Evolutionary conservation across 2,113 vertebrate genomes (phyloP).

Genomic region (Arizona elegans): DNA sequence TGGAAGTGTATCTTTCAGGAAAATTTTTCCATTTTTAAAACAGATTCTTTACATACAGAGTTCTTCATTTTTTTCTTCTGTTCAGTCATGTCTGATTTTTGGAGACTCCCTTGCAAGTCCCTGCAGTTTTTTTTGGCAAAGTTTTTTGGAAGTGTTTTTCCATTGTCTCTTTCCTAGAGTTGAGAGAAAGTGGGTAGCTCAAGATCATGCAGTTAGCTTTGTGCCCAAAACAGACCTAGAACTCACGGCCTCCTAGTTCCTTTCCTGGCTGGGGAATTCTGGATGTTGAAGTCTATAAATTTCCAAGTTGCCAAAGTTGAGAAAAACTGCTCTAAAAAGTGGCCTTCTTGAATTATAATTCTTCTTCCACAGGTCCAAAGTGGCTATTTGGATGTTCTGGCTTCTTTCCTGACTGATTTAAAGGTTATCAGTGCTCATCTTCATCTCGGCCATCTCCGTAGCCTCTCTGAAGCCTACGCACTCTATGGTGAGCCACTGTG

Average conservation of each 20-base stretch:
- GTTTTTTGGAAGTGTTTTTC: not conserved
- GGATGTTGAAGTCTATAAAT: not conserved
- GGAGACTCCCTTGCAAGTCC: not conserved
- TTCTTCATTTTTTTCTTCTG: not conserved
- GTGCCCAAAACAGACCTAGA: not conserved
- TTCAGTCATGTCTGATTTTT: not conserved
- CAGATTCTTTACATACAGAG: not conserved
- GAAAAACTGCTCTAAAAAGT: too few species aligned
- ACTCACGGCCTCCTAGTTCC: not conserved
- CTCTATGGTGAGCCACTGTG: slow-evolving; percentile 66
- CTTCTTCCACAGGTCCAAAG: slow-evolving; percentile 67
- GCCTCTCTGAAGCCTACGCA: slow-evolving; percentile 72
- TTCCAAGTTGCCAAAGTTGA: not conserved
- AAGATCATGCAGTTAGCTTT: not conserved
- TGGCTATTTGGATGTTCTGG: slow-evolving; percentile 58
- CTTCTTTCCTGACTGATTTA: slow-evolving; percentile 73
- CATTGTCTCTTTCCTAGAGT: not conserved
- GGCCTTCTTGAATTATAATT: not conserved
- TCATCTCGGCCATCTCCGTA: slow-evolving; percentile 69
- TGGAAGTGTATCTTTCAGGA: not conserved
- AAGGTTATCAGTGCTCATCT: slow-evolving; percentile 76
- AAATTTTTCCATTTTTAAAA: not conserved
- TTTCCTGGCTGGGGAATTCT: not conserved
- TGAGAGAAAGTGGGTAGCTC: not conserved
- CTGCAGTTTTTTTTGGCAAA: not conserved